These are phyloP conservation scores for Phrixothrix hirtus DNA, from an alignment of 2,888 invertebrate genomes.

Conservation along the genomic window DNA sequence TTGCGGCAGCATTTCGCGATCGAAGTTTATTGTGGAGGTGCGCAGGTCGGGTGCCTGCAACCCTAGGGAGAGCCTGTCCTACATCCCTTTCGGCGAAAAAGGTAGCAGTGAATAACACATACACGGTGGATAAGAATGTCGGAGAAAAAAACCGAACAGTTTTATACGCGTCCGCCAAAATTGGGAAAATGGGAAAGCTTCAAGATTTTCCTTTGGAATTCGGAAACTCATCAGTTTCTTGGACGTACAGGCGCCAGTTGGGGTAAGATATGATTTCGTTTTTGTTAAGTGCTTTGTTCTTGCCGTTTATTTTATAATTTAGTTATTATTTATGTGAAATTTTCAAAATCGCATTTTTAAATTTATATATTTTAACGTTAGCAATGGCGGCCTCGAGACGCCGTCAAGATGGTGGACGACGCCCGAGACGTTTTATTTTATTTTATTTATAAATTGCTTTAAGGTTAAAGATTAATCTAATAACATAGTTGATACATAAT, in stretches of 20 bases:
- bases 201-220: constrained; percentile 86
- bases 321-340: too few relatives aligned
- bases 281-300: too few relatives aligned
- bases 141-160: constrained; percentile 80
- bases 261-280: constrained; percentile 75
- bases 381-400: constrained; percentile 37
- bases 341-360: too few relatives aligned
- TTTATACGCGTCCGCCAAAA: constrained; percentile 78
- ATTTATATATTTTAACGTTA: neutral
- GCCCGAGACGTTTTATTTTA: constrained; percentile 38
- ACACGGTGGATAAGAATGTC: constrained; percentile 53
- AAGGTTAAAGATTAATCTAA: neutral
- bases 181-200: constrained; percentile 85
- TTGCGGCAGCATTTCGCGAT: constrained; percentile 36
- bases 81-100: constrained; percentile 44
- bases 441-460: constrained; percentile 2
- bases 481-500: neutral
- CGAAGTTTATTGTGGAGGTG: constrained; percentile 42
- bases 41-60: constrained; percentile 44
- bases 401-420: constrained; percentile 43
- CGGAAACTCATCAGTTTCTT: constrained; percentile 87
- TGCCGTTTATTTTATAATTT: too few relatives aligned
- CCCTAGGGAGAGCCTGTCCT: constrained; percentile 43
- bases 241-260: constrained; percentile 92
- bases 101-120: constrained; percentile 36